Base-by-base conservation (phyloP, 2,113 vertebrate genomes). In the Falco punctatus region DNA sequence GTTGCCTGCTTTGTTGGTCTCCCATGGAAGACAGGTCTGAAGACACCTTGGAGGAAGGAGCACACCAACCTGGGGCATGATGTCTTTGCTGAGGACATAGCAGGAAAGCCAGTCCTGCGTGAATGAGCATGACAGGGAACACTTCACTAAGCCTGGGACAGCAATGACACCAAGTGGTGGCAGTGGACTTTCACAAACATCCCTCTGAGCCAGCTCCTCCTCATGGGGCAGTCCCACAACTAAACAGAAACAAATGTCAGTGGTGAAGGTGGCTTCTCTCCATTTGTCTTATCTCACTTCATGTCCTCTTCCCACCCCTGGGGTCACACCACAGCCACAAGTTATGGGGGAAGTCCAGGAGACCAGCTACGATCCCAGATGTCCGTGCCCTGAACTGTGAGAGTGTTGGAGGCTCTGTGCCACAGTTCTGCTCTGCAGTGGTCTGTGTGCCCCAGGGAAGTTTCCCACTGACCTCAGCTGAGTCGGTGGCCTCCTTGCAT, bases 1-100 rank as follows among this genome's bases (percentile, higher is more conserved):
- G 95, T 98, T 73, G 98, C 98, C 46, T 98, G 86, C 27, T 88
- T 98, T 84, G 98, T 98, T 88, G 98, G 98, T 48, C 93, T 78
- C 49, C 96, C 97, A 35, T 96, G 98, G n/a, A 98, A 98, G 82
- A 96, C 95, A 88, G 96, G 96, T 81, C 98, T 98, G 96, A 98
- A 96, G 95, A 98, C 97, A 86, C 97, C 98, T 51, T 88, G 97
- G 81, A 98, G 94, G 81, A 97, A 89, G 52, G 91, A 96, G 26
- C 46, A 73, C 16, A 75, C 92, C 55, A 97, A 51, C 11, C 94
- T 84, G 82, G 75, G 67, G 93, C 85, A 95, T 48, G 98, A 97
- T 87, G 96, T 96, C 67, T 86, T 96, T 4, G 79, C 94, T 24
- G 95, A 86, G 61, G 98, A 97, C 59, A 82, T 95, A 40, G 85